Evolutionary conservation across 2,113 vertebrate species (phyloP), one percentile per base, ranked within the genome.

Genomic region (Melanotaenia duboulayi): DNA sequence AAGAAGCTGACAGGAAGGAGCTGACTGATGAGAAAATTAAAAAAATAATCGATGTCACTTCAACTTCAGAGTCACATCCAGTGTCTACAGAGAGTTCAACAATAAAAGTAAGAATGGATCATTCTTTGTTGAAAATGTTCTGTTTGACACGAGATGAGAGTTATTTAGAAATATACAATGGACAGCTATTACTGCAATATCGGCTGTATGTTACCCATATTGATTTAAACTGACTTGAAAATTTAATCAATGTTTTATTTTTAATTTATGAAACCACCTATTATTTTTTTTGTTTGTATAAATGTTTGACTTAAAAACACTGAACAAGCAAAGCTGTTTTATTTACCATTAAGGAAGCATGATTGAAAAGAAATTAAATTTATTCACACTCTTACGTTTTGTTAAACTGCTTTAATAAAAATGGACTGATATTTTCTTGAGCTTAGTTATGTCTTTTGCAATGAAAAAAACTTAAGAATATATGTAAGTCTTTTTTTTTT

Each of bases 11-110:
- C 37, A 71, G 32, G 17, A 71, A 73, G 25, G 76, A 89, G 35
- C n/a, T 82, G 66, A 68, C 46, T 20, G 84, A 55, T 81, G 90
- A 75, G 62, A 58, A 39, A 2, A 10, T 32, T 61, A 56, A 59
- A 59, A 70, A 75, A 11, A 58, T 69, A 11, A 22, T 2, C n/a
- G 82, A 88, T 16, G 2, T 73, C 67, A 62, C 51, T n/a, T 13
- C 68, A 68, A 50, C 70, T 58, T 10, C 7, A 58, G 70, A 83
- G 19, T 60, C 7, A 52, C 65, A 82, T 62, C 37, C 44, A 50
- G 16, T 59, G 25, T 54, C 63, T 60, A 67, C 77, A 49, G 42
- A 70, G 8, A 69, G 5, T 24, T 64, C 73, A 12, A 60, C 55
- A 12, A 35, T 66, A 51, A 59, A 74, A 61, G 81, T 87, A 89